Percentiles rank a stretch among this genome's conserved stretches.
phyloP scores from a whole-genome alignment of 2,113 vertebrate species.

The Clarias gariepinus region DNA sequence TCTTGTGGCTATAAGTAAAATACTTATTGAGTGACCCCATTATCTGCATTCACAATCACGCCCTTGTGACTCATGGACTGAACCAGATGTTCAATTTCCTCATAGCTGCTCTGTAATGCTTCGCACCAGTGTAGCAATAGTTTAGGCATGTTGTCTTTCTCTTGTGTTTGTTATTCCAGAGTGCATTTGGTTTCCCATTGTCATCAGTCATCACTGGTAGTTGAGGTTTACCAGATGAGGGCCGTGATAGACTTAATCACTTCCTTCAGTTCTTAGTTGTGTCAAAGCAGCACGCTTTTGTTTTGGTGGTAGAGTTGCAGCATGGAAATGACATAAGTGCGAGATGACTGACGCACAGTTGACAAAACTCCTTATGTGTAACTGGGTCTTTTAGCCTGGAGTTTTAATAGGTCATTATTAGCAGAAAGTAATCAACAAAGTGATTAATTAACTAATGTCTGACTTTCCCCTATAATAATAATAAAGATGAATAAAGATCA shows the following conservation, averaged over 20 bases:
- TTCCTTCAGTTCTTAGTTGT: constrained; percentile 14
- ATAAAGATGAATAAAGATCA: no score
- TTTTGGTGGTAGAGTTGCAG: neutral
- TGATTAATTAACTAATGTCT: no score
- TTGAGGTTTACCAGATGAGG: constrained; percentile 38
- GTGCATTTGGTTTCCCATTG: neutral
- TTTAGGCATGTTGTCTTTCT: neutral
- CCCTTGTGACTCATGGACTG: constrained; percentile 51
- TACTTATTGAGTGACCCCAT: neutral
- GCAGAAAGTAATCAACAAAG: no score
- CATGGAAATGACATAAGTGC: neutral
- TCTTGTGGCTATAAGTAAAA: neutral
- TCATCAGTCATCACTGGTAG: neutral
- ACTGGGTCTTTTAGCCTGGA: neutral
- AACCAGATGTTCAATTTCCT: neutral
- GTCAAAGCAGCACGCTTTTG: neutral
- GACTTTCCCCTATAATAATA: no score
- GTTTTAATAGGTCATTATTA: no score
- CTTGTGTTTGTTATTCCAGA: no score
- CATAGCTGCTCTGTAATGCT: neutral
- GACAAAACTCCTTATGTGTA: neutral
- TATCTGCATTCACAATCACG: constrained; percentile 20
- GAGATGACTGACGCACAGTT: neutral
- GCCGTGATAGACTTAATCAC: constrained; percentile 35
- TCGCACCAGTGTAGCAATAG: neutral